Evolutionary conservation across 2,113 vertebrate species (phyloP), one percentile per base, ranked within the genome.

Genomic region (Sclerurus mexicanus): DNA sequence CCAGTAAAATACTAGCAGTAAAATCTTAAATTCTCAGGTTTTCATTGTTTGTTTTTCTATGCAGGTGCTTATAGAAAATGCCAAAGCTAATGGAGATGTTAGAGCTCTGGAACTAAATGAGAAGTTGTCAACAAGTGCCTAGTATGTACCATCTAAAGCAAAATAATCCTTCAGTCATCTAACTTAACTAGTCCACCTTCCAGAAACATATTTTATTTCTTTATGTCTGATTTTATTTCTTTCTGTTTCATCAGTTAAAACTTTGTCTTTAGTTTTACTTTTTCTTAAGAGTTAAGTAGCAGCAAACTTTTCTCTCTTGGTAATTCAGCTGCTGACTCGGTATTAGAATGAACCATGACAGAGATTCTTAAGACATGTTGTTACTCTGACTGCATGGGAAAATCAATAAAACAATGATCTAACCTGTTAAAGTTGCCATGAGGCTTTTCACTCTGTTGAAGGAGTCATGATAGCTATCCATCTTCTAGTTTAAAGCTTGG

Each of bases 61-160:
- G 81, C 96, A 99, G 99, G 98, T 98, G 17, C 98, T 99, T 96
- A 81, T 99, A 97, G 97, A 98, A 80, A 98, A 99, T 87, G 99
- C 98, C 87, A 98, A 98, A 98, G 96, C 82, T 77, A 97, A 98
- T 22, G 95, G 98, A 83, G 99, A 99, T 95, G 39, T 85, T 87
- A 98, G 98, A 97, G 77, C 98, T 64, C 90, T 99, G 90, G 98
- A 99, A 73, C 97, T 99, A 92, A 93, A 99, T 96, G 97, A 97
- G 85, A 98, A 98, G 69, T 97, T 99, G 50, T 97, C 97, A 63
- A 95, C 98, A 82, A 97, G 96, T 95, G 94, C 97, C 67, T 97
- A 97, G 72, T n/a, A 24, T 90, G 77, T 58, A 73, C 81, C 87
- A 3, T 82, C 64, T 67, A 24, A 92, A 94, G 44, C 37, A 82